Evolutionary conservation across 2,113 vertebrate genomes (phyloP).

Genomic region (Xenotilapia leptura): DNA sequence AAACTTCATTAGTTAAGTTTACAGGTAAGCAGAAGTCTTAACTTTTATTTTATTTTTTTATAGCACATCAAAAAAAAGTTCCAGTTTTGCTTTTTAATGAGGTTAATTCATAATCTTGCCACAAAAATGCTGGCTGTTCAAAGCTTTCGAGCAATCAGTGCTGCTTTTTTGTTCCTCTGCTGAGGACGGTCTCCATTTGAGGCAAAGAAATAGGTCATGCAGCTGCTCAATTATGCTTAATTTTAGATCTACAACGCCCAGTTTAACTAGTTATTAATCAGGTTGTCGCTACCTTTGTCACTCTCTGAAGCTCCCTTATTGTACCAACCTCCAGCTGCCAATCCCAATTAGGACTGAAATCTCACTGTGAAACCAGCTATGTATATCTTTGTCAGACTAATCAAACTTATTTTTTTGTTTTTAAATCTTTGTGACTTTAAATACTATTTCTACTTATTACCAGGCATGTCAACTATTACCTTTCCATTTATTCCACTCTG

Average conservation of each 20-base stretch:
- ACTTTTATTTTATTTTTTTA: background rate
- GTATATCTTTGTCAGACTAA: background rate
- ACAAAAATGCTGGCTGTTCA: background rate
- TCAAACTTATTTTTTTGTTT: background rate
- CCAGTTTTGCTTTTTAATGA: background rate
- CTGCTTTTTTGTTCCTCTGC: background rate
- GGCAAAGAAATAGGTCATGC: slow-evolving; percentile 12
- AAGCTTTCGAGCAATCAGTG: background rate
- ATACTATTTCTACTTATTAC: background rate
- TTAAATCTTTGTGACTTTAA: background rate
- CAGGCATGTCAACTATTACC: background rate
- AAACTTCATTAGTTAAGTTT: background rate
- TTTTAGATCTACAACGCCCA: slow-evolving; percentile 26
- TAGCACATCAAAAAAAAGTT: background rate
- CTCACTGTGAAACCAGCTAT: background rate
- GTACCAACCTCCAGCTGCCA: background rate
- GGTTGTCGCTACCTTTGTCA: background rate
- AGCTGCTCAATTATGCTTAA: slow-evolving; percentile 36
- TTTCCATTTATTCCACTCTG: background rate
- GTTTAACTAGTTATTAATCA: slow-evolving; percentile 30
- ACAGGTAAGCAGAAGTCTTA: background rate
- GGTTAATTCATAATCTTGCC: background rate
- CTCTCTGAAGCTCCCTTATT: background rate
- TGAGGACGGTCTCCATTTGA: background rate
- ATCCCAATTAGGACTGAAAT: background rate